Base-by-base conservation (phyloP, 2,797 vertebrate species). In the Catharus ustulatus region DNA sequence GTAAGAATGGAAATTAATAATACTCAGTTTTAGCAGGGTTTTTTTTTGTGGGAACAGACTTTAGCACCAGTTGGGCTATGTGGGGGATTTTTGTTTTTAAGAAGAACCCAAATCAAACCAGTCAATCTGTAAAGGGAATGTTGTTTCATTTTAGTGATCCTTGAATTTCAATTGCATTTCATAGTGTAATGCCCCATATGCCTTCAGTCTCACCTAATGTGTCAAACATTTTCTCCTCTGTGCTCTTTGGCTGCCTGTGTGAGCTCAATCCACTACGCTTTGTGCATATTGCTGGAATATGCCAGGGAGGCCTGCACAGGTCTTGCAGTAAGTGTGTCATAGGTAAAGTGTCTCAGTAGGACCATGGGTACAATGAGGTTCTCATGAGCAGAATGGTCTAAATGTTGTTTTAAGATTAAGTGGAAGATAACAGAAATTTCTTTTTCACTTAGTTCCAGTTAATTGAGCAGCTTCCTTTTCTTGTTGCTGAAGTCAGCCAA, bases 401-500 rank as follows among this genome's bases (percentile, higher is more conserved):
- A 91, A 62, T 38, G 7, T 62, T 86, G 38, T 63, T 92, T 93
- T 77, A 89, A 83, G 62, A 94, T 57, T 90, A 64, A 94, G 30
- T 51, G 40, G 22, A 81, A 78, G 20, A 92, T 54, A 72, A 42
- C 57, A 40, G n/a, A 45, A 79, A 26, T 77, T 96, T 76, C 38
- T 94, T 95, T 40, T 79, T 61, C 42, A 8, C 85, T 89, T 92
- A 88, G 34, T 89, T 89, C 61, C 64, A 52, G 62, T 94, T 80
- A 85, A n/a, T 92, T 90, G 73, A 76, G 42, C 76, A 61, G 52
- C 62, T 94, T 91, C 69, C 79, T 91, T 78, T 86, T 79, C 74
- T 90, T 72, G 48, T 67, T 87, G 88, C 75, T 96, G 52, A 92
- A 97, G 76, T 93, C 57, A 95, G 74, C 52, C 91, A 89, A 73